Conservation (phyloP, 2,888 invertebrate species). For the Liodrosophila aerea region DNA sequence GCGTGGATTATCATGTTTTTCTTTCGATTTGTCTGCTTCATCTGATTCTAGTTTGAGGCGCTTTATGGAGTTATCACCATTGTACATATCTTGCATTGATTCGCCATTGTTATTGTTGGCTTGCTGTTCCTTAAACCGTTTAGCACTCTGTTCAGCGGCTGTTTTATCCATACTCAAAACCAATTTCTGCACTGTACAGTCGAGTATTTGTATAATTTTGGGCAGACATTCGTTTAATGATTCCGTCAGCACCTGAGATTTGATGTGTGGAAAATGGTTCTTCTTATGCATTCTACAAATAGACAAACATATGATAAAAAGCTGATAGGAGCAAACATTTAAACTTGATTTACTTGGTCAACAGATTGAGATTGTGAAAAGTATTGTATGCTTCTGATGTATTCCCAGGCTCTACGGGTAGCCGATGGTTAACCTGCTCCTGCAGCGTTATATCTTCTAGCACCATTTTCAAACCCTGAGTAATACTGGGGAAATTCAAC, state of each 20-base stretch:
- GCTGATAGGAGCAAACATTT: not conserved
- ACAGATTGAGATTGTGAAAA: conserved; percentile 83
- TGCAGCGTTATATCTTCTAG: conserved; percentile 80
- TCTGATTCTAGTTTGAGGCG: conserved; percentile 40
- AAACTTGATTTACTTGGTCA: conserved; percentile 79
- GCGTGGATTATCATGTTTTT: conserved; percentile 49
- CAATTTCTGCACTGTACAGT: conserved; percentile 76
- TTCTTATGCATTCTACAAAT: conserved; percentile 78
- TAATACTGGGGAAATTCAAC: conserved; percentile 79
- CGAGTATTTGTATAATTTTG: conserved; percentile 80
- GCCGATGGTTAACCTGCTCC: conserved; percentile 78
- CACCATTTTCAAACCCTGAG: conserved; percentile 80
- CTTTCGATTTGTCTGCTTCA: conserved; percentile 31
- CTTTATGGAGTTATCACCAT: conserved; percentile 38
- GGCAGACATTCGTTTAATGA: conserved; percentile 79
- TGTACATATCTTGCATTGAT: conserved; percentile 33
- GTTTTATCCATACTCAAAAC: conserved; percentile 71
- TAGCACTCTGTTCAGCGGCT: conserved; percentile 46
- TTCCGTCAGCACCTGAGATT: conserved; percentile 68
- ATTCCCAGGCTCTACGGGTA: conserved; percentile 65
- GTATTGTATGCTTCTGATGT: conserved; percentile 80
- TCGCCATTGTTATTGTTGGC: conserved; percentile 52
- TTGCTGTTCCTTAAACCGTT: conserved; percentile 48
- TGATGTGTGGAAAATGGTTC: conserved; percentile 68
- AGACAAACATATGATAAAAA: not conserved